Base-by-base conservation (phyloP, 2,888 invertebrate genomes). In the Ectobius pallidus region DNA sequence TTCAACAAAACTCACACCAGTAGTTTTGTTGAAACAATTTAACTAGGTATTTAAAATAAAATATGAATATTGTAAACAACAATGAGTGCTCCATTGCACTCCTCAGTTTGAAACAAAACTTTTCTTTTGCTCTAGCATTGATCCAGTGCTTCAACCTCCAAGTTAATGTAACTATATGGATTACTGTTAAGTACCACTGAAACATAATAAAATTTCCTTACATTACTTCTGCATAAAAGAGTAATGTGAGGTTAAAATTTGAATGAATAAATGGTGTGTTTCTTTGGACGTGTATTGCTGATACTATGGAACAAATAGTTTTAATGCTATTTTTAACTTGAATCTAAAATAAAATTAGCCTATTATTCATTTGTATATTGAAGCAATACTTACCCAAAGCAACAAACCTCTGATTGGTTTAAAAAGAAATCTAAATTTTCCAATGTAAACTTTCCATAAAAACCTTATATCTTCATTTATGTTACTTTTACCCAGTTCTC, bases 371-470 rank as follows among this genome's bases (percentile, higher is more conserved):
- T 34, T 34, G 4, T 18, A 52, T 20, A 2, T 55, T 55, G 18
- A 55, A 11, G n/a, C n/a, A n/a, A 49, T 20, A 49, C 0, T 20
- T 46, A 46, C 20, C 16, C 22, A 55, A 55, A 0, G 22, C 22
- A 20, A 55, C 55, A 55, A 22, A 22, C 20, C 11, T 55, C 16
- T 27, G 20, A 25, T 7, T 22, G 18, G 49, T 49, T 25, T 22
- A 55, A 55, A 42, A 65, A 65, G 25, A 27, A 2, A 44, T 44
- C 27, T 65, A 68, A 70, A 73, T 69, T 73, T 70, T 65, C 68
- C 73, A 73, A 73, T 73, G 73, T 73, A 70, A 71, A 74, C 65
- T 71, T 42, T 67, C 71, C 71, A 55, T 71, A 46, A n/a, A n/a
- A 55, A 46, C 55, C 42, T 72, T 44, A 32, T 55, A 44, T 49